A percentile compares a stretch with the other conserved stretches of the same genome.
Evolutionary conservation across 2,113 vertebrate genomes (phyloP).

Genomic region (Ochotona princeps): DNA sequence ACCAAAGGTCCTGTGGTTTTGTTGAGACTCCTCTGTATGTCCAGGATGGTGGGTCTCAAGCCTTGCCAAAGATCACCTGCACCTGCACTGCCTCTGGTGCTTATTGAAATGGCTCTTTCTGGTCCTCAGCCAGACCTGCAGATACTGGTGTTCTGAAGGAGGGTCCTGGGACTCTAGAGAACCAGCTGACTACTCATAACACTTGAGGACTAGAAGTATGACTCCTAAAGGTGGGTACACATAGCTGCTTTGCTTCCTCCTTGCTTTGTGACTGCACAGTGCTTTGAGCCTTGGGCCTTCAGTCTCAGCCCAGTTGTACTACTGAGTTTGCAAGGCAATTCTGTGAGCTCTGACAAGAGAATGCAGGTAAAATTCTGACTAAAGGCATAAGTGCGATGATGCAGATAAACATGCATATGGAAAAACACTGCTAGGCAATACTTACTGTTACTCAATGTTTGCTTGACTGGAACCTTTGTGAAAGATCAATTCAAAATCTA

Average conservation of each 20-base stretch:
- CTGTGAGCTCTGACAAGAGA: not conserved
- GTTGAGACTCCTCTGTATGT: not conserved
- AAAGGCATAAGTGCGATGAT: not conserved
- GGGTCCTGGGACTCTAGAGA: not conserved
- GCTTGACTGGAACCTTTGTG: constrained; percentile 2
- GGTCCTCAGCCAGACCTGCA: not conserved
- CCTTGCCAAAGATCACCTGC: not conserved
- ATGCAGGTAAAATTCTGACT: not conserved
- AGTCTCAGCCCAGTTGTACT: not conserved
- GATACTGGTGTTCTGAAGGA: not conserved
- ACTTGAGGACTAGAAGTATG: not conserved
- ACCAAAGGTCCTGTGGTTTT: not conserved
- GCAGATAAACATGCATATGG: not conserved
- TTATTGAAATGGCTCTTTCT: not conserved
- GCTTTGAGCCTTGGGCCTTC: not conserved
- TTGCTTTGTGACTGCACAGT: constrained; percentile 10
- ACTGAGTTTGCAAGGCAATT: not conserved
- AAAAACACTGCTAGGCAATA: constrained; percentile 16
- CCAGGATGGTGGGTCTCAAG: not conserved
- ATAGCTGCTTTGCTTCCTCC: not conserved
- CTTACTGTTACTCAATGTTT: not conserved
- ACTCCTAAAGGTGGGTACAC: not conserved
- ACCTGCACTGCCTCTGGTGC: not conserved
- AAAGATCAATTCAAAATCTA: constrained; percentile 36
- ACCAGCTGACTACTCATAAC: not conserved